Base-by-base conservation (phyloP, 2,113 vertebrate species). In the Bettongia penicillata region DNA sequence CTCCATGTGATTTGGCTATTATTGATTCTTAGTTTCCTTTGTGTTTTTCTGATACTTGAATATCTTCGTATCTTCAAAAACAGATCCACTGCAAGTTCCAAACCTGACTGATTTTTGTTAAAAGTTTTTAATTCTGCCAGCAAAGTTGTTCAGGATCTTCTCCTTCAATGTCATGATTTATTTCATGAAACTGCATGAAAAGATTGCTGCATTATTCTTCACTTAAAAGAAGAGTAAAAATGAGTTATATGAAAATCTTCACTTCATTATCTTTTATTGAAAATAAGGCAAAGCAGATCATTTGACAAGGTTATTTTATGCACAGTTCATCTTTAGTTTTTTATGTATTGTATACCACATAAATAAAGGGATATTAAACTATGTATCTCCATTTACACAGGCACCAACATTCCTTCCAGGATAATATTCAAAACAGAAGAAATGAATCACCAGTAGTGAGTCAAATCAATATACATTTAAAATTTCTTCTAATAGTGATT, bases 171-270 rank as follows among this genome's bases (percentile, higher is more conserved):
- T 61, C 91, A 28, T 77, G 53, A n/a, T 89, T 89, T 16, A 26
- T 37, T 95, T 6, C 8, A 68, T 51, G 28, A 16, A 53, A 22
- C 49, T 90, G 19, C 3, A 93, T 23, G 93, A 25, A 91, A 91
- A 90, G 47, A 51, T 51, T 90, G 11, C 50, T 92, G 94, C 23
- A 25, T 47, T 53, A 37, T 91, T 51, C 16, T 22, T 93, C 1
- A 51, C 8, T 91, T 50, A 94, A 55, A 91, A 92, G 3, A 25
- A 6, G 19, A 90, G 43, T 48, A 94, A 96, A 95, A 93, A 93
- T 12, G 1, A 93, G 55, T 23, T 52, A 57, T 0, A 24, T 49
- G 7, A 26, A 77, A 0, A 0, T 51, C 14, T 95, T 97, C 2
- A 77, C 49, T 53, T 95, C 53, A 0, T 91, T 96, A 24, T 48